A percentile compares a stretch with the other conserved stretches of the same genome.
Evolutionary conservation across 2,113 vertebrate genomes (phyloP).

Genomic region (Cromileptes altivelis): DNA sequence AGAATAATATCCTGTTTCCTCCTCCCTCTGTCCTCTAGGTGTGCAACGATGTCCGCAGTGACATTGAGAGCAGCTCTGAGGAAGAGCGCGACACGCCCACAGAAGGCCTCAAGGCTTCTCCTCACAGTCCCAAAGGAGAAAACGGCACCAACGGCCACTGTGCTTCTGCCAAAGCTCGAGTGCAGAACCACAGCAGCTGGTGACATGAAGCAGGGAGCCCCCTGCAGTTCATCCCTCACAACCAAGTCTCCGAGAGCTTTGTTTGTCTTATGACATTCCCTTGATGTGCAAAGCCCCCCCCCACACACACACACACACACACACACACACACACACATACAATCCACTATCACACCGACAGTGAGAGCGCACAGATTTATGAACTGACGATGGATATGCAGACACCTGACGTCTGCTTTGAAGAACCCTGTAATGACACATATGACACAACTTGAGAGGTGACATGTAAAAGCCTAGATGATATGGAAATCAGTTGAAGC

Average conservation of each 20-base stretch:
- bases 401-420: slow-evolving; percentile 17
- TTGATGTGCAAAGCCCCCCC: slow-evolving; percentile 14
- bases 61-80: slow-evolving; percentile 97
- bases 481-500: slow-evolving; percentile 26
- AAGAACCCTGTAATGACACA: slow-evolving; percentile 18
- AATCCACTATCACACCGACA: background rate
- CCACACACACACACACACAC: background rate
- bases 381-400: slow-evolving; percentile 3
- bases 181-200: slow-evolving; percentile 81
- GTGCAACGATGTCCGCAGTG: slow-evolving; percentile 95
- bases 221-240: slow-evolving; percentile 24
- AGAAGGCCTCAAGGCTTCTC: slow-evolving; percentile 69
- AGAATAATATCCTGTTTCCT: slow-evolving; percentile 1
- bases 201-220: slow-evolving; percentile 55
- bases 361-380: slow-evolving; percentile 5
- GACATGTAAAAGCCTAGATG: slow-evolving; percentile 9
- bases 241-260: slow-evolving; percentile 17
- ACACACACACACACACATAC: background rate
- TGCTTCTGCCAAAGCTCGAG: slow-evolving; percentile 78
- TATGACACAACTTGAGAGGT: background rate
- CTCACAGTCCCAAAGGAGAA: slow-evolving; percentile 84
- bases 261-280: slow-evolving; percentile 20
- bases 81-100: slow-evolving; percentile 84
- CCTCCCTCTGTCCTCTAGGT: slow-evolving; percentile 82
- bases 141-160: slow-evolving; percentile 91